Conservation (phyloP, 2,888 invertebrate species). For the Stenodera caucasica region DNA sequence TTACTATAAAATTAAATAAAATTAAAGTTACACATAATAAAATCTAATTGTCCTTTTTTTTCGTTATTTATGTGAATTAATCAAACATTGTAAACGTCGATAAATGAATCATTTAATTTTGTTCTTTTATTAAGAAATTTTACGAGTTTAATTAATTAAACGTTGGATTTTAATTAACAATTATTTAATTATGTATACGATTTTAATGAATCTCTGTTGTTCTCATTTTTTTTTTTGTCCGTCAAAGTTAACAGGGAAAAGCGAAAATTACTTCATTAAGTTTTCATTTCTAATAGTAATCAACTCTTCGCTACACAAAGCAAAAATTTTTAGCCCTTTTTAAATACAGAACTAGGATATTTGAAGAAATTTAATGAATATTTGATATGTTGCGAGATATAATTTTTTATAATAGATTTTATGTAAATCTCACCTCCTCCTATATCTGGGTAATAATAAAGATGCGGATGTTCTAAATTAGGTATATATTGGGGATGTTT, state of each 20-base stretch:
- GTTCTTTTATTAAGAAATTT: too few relatives aligned
- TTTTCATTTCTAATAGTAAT: constrained; percentile 17
- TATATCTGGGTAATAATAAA: constrained; percentile 39
- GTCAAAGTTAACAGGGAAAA: not conserved
- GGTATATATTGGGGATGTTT: constrained; percentile 39
- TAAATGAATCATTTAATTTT: too few relatives aligned
- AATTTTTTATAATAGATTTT: too few relatives aligned
- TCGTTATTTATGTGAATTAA: too few relatives aligned
- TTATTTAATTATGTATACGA: not conserved
- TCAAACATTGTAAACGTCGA: too few relatives aligned
- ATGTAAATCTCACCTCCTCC: constrained; percentile 30
- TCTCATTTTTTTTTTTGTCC: not conserved
- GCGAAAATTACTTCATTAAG: constrained; percentile 9
- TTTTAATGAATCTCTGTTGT: constrained; percentile 1
- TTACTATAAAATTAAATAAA: constrained; percentile 5
- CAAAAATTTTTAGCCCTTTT: constrained; percentile 15
- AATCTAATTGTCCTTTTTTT: too few relatives aligned
- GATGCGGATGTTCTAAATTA: constrained; percentile 41
- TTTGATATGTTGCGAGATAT: constrained; percentile 22
- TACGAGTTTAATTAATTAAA: not conserved
- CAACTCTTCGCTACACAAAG: constrained; percentile 13
- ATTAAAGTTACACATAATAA: not conserved
- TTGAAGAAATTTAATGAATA: constrained; percentile 24
- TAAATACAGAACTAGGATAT: too few relatives aligned
- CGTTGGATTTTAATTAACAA: not conserved